phyloP scores from a whole-genome alignment of 2,797 vertebrate species.

The Enteromius paludinosus region DNA sequence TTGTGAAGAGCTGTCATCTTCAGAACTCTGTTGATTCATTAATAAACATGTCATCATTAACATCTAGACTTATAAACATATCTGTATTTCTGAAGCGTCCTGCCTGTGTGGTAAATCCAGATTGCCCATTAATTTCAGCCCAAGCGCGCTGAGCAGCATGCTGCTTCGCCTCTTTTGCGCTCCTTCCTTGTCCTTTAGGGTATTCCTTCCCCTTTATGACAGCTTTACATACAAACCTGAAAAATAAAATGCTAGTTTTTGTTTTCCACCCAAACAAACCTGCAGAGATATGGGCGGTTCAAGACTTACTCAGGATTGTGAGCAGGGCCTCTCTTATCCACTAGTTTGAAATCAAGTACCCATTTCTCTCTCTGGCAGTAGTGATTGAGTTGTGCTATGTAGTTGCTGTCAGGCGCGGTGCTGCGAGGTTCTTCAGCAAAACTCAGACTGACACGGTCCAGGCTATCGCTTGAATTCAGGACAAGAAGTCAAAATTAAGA shows the following conservation, averaged over 20 bases:
- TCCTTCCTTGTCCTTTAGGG: slow-evolving; percentile 69
- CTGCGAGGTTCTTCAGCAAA: slow-evolving; percentile 16
- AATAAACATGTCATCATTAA: slow-evolving; percentile 28
- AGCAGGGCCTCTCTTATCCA: slow-evolving; percentile 62
- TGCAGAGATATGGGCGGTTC: not conserved
- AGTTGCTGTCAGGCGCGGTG: slow-evolving; percentile 61
- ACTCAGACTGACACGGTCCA: not conserved
- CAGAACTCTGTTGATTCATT: slow-evolving; percentile 47
- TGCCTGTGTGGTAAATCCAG: slow-evolving; percentile 65
- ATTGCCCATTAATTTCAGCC: slow-evolving; percentile 59
- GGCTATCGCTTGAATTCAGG: slow-evolving; percentile 45
- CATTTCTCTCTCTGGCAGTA: slow-evolving; percentile 68
- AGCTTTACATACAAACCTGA: slow-evolving; percentile 73
- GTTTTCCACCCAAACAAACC: not conserved
- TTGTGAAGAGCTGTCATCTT: slow-evolving; percentile 28
- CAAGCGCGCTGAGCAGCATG: slow-evolving; percentile 70
- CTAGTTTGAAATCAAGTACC: slow-evolving; percentile 24
- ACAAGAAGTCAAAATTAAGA: not conserved
- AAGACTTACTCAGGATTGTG: slow-evolving; percentile 72
- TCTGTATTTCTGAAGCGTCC: not conserved
- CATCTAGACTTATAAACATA: not conserved
- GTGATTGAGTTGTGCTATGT: slow-evolving; percentile 63
- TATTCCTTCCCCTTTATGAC: slow-evolving; percentile 64
- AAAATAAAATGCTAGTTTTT: not conserved
- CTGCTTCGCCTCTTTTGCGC: slow-evolving; percentile 71